A percentile compares a stretch with the other conserved stretches of the same genome.
Evolutionary conservation across 2,113 vertebrate genomes (phyloP).

Genomic region (Sisor rabdophorus): DNA sequence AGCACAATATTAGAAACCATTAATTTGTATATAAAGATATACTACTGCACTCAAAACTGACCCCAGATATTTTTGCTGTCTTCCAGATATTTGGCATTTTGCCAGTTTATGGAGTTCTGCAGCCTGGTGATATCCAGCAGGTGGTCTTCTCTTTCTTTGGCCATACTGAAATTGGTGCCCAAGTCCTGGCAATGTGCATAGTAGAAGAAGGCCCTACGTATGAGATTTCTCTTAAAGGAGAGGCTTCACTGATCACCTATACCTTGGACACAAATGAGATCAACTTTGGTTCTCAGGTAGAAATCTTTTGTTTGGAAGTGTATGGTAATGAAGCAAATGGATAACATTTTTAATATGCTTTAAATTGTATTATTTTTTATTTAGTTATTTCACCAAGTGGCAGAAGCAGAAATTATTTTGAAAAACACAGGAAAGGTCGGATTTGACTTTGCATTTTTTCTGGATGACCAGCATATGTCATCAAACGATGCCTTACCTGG

Average conservation of each 20-base stretch:
- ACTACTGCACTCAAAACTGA: neutral
- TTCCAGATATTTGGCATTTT: constrained; percentile 80
- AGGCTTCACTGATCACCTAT: constrained; percentile 75
- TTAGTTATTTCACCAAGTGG: constrained; percentile 74
- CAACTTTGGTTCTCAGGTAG: constrained; percentile 79
- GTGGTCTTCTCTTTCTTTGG: constrained; percentile 78
- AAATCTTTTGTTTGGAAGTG: neutral
- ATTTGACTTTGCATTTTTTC: constrained; percentile 70
- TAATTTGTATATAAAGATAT: too few relatives aligned
- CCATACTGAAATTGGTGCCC: constrained; percentile 60
- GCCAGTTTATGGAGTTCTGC: constrained; percentile 70
- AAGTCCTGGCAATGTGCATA: constrained; percentile 67
- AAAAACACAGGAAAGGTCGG: constrained; percentile 73
- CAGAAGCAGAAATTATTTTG: constrained; percentile 65
- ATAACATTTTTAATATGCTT: neutral
- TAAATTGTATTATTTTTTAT: neutral
- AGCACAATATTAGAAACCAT: too few relatives aligned
- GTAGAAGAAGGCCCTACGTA: constrained; percentile 83
- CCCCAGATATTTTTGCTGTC: neutral
- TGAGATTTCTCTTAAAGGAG: constrained; percentile 70
- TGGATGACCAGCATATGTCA: neutral
- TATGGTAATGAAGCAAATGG: neutral
- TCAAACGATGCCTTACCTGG: constrained; percentile 60
- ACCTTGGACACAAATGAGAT: constrained; percentile 65
- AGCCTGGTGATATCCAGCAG: constrained; percentile 68